Base-by-base conservation (phyloP, 2,113 vertebrate genomes). In the Andinoacara biseriatus region DNA sequence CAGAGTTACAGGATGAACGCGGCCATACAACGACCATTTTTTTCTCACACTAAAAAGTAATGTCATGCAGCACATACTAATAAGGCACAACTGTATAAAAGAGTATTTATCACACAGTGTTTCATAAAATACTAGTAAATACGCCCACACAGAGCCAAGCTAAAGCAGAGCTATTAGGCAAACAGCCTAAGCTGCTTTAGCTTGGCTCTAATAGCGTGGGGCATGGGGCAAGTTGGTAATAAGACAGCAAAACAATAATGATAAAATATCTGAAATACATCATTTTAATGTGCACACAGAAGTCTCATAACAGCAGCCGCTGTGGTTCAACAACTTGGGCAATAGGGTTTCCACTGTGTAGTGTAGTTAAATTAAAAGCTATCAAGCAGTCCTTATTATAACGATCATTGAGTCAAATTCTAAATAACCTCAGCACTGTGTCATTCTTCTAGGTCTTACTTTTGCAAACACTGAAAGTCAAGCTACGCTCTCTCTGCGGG, bases 71-170 rank as follows among this genome's bases (percentile, higher is more conserved):
- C 46, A 31, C 67, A 52, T 10, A 31, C 67, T 72, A 46, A 72
- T 72, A n/a, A 72, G 10, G 46, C 26, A 52, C 43, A 72, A 72
- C 15, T 52, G 49, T 18, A 18, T 52, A 14, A 52, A 17, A 18
- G 6, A 18, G 49, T 18, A 7, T 72, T 72, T 52, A 31, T 72
- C 17, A 46, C 67, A 72, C 65, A 72, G 67, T 52, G 43, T 72
- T 72, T 72, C 26, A 72, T 52, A 72, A 52, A 72, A 31, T 72
- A 72, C 26, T 72, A 52, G 46, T 72, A 72, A 72, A 54, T 54
- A 72, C 67, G 31, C 46, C 67, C 46, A 72, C 46, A 31, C 46
- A 31, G 43, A 52, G 46, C 49, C 46, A 52, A 72, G n/a, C 56
- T 22, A 58, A 22, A 58, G 65, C 65, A 31, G 43, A 72, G 26